Percentiles rank a stretch among this genome's conserved stretches.
phyloP scores from a whole-genome alignment of 1,140 invertebrate genomes.

The Drosophila kohkoa region DNA sequence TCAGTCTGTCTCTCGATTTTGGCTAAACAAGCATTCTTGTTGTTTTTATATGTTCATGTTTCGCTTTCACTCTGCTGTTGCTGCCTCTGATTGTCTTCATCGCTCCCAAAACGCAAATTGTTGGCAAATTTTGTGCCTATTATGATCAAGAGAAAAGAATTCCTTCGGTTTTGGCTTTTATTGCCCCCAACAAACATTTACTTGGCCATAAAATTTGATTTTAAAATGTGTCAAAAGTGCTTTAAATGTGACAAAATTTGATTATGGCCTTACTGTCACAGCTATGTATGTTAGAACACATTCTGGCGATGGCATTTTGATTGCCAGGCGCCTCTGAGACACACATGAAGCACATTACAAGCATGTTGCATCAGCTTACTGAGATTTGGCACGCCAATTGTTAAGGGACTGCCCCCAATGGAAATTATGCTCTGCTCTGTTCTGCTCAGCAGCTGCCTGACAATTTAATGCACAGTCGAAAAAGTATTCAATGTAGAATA shows the following conservation, averaged over 20 bases:
- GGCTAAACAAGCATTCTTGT: slow-evolving; percentile 11
- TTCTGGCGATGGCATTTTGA: slow-evolving; percentile 54
- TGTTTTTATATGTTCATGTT: not conserved
- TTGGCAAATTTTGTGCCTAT: slow-evolving; percentile 70
- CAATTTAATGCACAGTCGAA: slow-evolving; percentile 28
- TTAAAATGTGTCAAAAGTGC: slow-evolving; percentile 79
- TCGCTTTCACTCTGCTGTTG: not conserved
- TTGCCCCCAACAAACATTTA: slow-evolving; percentile 41
- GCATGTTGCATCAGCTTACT: slow-evolving; percentile 32
- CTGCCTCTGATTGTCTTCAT: slow-evolving; percentile 66
- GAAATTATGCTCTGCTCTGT: slow-evolving; percentile 7
- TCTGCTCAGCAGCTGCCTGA: slow-evolving; percentile 2
- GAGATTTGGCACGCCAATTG: slow-evolving; percentile 47
- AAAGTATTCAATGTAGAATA: not conserved
- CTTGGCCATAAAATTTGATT: slow-evolving; percentile 74
- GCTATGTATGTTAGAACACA: slow-evolving; percentile 5
- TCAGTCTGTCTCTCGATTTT: slow-evolving; percentile 13
- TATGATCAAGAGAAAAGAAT: slow-evolving; percentile 50
- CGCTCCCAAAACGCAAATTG: slow-evolving; percentile 73
- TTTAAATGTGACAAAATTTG: slow-evolving; percentile 75
- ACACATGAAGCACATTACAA: slow-evolving; percentile 42
- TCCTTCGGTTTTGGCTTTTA: slow-evolving; percentile 36
- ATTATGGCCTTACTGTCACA: slow-evolving; percentile 43
- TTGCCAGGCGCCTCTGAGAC: slow-evolving; percentile 54
- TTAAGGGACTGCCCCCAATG: slow-evolving; percentile 40